Evolutionary conservation across 2,888 invertebrate species (phyloP).

Genomic region (Pterostichus niger): DNA sequence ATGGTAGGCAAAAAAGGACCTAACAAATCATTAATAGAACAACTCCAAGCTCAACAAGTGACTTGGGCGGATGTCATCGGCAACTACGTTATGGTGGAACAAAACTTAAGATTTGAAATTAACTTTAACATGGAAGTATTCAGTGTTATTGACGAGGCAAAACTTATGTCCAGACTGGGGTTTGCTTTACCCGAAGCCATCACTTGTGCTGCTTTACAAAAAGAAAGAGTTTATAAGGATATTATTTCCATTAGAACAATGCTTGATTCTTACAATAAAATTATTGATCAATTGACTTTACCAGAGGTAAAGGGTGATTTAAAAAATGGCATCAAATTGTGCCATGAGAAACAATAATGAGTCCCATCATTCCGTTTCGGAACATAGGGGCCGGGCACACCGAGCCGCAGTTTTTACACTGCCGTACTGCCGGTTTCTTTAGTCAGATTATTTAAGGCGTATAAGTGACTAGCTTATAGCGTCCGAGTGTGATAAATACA

Average conservation of each 20-base stretch:
- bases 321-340: conserved; percentile 21
- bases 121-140: conserved; percentile 85
- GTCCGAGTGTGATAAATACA: no score
- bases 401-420: no score
- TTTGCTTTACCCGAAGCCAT: conserved; percentile 79
- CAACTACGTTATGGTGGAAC: conserved; percentile 84
- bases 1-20: conserved; percentile 16
- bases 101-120: conserved; percentile 82
- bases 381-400: no score
- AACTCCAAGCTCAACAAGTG: conserved; percentile 74
- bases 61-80: conserved; percentile 88
- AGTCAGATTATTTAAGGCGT: no score
- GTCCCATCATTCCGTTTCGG: no score
- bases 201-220: conserved; percentile 81
- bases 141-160: conserved; percentile 85
- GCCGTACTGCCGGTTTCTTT: no score
- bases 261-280: conserved; percentile 83
- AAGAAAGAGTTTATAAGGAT: conserved; percentile 83
- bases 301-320: conserved; percentile 89
- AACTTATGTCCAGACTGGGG: conserved; percentile 86
- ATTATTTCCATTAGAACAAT: conserved; percentile 82
- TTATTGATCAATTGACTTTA: conserved; percentile 82
- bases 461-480: no score
- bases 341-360: no score
- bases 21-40: conserved; percentile 49